Base-by-base conservation (phyloP, 2,888 invertebrate species). In the Erebia ligea region DNA sequence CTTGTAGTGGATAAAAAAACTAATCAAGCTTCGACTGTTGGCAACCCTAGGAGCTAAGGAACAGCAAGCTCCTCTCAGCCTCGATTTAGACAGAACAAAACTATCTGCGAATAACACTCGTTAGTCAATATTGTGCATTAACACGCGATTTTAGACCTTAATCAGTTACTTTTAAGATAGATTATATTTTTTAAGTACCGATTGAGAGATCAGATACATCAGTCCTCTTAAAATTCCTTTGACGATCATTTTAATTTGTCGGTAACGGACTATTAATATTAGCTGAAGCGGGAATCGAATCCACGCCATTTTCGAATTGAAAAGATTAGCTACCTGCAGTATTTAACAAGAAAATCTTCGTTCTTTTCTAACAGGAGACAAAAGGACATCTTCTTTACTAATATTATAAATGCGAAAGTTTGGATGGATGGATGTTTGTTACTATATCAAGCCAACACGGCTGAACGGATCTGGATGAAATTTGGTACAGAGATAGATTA, bases 31-130 rank as follows among this genome's bases (percentile, higher is more conserved):
- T 17, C 52, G 17, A 63, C 21, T 52, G 17, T 58, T 58, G 58
- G 34, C 67, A 67, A 25, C 67, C 67, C 67, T 67, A 58, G 34
- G 13, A 11, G 8, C n/a, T 45, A 67, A 62, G 58, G 48, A 67
- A 58, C 67, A 68, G 67, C 65, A 61, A 68, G 50, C 67, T 65
- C 57, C 69, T 68, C 65, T 57, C 42, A 68, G 68, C 54, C 58
- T 67, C 71, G 73, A 70, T 74, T 74, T 74, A 74, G 74, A 72
- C 65, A 67, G 69, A 73, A 71, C 72, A 69, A 70, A 70, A 64
- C 63, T 71, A 73, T 73, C 66, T 68, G 70, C 71, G 57, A 66
- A 68, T 68, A 68, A 58, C 71, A 67, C 69, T 65, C 67, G 61
- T 70, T 68, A 67, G 48, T 69, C 61, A 34, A 71, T 25, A 62